Evolutionary conservation across 2,797 vertebrate genomes (phyloP).

Genomic region (Gymnoscopelus braueri): DNA sequence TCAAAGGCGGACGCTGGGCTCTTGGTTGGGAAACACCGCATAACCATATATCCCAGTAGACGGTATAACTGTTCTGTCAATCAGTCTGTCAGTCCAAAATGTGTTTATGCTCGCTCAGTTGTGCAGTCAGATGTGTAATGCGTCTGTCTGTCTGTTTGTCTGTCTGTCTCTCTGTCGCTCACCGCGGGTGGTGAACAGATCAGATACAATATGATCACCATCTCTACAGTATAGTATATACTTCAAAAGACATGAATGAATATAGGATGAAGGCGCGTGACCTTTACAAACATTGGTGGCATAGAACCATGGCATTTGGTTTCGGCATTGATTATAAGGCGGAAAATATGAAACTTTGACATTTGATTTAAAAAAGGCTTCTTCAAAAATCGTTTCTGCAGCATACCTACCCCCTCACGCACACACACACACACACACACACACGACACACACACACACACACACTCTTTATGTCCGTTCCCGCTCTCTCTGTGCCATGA

Average conservation of each 20-base stretch:
- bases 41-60: no score
- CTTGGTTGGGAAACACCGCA: no score
- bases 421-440: no score
- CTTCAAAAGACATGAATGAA: slow-evolving; percentile 16
- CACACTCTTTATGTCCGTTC: not conserved
- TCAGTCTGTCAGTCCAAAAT: no score
- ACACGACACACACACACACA: no score
- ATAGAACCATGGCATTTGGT: slow-evolving; percentile 12
- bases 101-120: no score
- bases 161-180: not conserved
- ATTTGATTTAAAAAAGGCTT: slow-evolving; percentile 11
- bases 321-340: slow-evolving; percentile 15
- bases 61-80: no score
- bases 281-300: slow-evolving; percentile 1
- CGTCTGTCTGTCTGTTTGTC: not conserved
- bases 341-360: slow-evolving; percentile 8
- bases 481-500: slow-evolving; percentile 28
- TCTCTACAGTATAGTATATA: not conserved
- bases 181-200: no score
- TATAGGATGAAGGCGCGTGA: not conserved
- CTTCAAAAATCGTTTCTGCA: not conserved
- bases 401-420: no score
- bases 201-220: not conserved
- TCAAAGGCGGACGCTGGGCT: no score
- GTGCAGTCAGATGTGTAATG: no score